phyloP scores from a whole-genome alignment of 1,140 invertebrate genomes.

The Bombus haemorrhoidalis region DNA sequence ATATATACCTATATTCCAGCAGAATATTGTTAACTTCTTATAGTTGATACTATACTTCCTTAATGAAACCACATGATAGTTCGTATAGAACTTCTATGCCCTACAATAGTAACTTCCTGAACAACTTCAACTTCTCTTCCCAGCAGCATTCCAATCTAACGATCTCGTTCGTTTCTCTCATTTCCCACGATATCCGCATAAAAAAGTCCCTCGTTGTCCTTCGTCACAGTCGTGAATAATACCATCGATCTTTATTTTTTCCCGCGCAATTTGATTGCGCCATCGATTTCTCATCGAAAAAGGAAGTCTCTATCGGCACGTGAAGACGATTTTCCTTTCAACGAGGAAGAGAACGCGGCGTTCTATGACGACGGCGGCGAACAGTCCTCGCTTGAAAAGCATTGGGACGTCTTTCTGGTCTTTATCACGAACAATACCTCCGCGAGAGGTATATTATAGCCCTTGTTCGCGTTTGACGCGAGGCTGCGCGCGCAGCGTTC shows the following conservation, averaged over 20 bases:
- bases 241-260: background rate
- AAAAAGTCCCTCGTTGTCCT: background rate
- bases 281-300: background rate
- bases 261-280: background rate
- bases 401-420: conserved; percentile 38
- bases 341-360: background rate
- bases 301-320: background rate
- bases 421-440: conserved; percentile 63
- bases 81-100: background rate
- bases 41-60: background rate
- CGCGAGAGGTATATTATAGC: conserved; percentile 62
- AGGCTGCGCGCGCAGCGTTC: conserved; percentile 9
- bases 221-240: background rate
- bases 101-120: background rate
- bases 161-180: background rate
- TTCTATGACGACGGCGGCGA: conserved; percentile 22
- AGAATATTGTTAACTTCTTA: no score
- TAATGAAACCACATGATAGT: background rate
- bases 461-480: conserved; percentile 56
- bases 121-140: background rate
- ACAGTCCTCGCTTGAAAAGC: conserved; percentile 36
- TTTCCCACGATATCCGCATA: background rate
- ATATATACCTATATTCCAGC: no score
- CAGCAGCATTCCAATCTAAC: background rate
- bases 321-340: conserved; percentile 27